Base-by-base conservation (phyloP, 2,888 invertebrate species). In the Drosophila birchii region DNA sequence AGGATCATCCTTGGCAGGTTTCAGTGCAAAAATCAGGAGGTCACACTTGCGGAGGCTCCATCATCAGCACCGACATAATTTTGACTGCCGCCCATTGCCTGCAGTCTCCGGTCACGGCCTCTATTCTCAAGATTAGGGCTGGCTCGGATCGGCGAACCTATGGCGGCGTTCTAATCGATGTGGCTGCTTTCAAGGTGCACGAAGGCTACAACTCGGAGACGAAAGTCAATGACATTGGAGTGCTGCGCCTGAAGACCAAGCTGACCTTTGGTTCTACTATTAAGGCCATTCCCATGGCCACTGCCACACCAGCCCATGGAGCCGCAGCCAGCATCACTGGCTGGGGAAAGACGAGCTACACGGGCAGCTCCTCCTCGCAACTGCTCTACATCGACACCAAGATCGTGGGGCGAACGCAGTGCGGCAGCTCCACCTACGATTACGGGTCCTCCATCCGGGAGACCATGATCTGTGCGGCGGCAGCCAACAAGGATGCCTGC, bases 41-140 rank as follows among this genome's bases (percentile, higher is more conserved):
- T 0, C 95, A 95, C 75, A 89, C 91, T 0, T 95, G 95, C 77
- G 95, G 95, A 0, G 95, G 94, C 1, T 90, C 94, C 9, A 90
- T 95, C 9, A 93, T 93, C 49, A 90, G 83, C 32, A 90, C 92
- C 44, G 93, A 93, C 34, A 79, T 88, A 11, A 92, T 94, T 5
- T 70, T 95, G 1, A 95, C 94, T 1, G 95, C 95, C n/a, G 95
- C 95, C 6, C 95, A 95, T 81, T 95, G 95, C 77, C 92, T 91
- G 55, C 43, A 43, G 18, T 60, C 51, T 0, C 32, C 74, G 9
- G 45, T 61, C 18, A 78, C 70, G 0, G 57, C 51, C 0, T 43
- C 63, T 1, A 70, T 43, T 7, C 43, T 85, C 1, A 41, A 20
- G 8, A 44, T 82, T 6, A 70, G 81, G 7, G 78, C 78, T 12